Evolutionary conservation across 2,888 invertebrate genomes (phyloP).

Genomic region (Bellardia pandia): DNA sequence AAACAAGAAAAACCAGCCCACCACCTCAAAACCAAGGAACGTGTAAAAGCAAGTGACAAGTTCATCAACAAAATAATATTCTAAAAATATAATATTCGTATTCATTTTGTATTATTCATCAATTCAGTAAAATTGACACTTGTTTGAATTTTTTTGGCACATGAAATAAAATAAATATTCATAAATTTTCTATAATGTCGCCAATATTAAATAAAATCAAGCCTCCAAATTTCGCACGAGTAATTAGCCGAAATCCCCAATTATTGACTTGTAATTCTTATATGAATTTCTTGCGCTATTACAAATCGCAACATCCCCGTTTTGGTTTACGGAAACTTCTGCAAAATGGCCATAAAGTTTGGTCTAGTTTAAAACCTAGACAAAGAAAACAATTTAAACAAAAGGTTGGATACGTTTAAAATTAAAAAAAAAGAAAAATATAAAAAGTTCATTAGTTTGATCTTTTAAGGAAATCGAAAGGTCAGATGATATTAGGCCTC

Average conservation of each 20-base stretch:
- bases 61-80: slow-evolving; percentile 27
- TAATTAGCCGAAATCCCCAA: slow-evolving; percentile 35
- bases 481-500: neutral
- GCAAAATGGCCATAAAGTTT: slow-evolving; percentile 37
- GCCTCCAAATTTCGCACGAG: slow-evolving; percentile 22
- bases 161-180: slow-evolving; percentile 29
- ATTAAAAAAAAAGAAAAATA: neutral
- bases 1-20: slow-evolving; percentile 16
- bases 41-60: neutral
- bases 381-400: slow-evolving; percentile 42
- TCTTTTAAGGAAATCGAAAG: neutral
- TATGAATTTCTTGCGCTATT: slow-evolving; percentile 61
- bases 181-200: slow-evolving; percentile 43
- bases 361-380: slow-evolving; percentile 6
- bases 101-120: slow-evolving; percentile 48
- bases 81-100: slow-evolving; percentile 52
- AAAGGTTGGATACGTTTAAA: slow-evolving; percentile 24
- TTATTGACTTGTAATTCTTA: slow-evolving; percentile 58
- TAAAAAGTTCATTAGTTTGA: neutral
- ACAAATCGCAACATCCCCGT: slow-evolving; percentile 49
- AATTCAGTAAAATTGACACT: slow-evolving; percentile 59
- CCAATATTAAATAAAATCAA: slow-evolving; percentile 6
- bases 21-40: neutral
- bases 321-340: slow-evolving; percentile 47
- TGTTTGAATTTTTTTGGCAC: slow-evolving; percentile 54